phyloP scores from a whole-genome alignment of 2,797 vertebrate species.

The Acipenser oxyrinchus region DNA sequence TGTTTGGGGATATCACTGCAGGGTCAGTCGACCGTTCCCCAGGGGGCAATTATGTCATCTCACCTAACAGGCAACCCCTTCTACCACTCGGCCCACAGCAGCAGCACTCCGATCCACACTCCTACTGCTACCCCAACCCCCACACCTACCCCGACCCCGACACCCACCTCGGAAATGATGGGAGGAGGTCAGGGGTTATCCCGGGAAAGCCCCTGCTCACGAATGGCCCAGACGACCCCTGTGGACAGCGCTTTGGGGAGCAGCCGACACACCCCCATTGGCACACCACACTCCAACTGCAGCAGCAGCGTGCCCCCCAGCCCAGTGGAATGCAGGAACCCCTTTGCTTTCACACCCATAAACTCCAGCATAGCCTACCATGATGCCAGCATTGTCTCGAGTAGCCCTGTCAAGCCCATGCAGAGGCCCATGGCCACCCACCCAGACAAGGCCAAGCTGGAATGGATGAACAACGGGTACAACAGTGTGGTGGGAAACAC shows the following conservation, averaged over 20 bases:
- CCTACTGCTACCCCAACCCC: conserved; percentile 75
- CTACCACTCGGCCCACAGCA: conserved; percentile 71
- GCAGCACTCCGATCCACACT: conserved; percentile 73
- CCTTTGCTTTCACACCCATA: conserved; percentile 94
- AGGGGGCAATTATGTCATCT: conserved; percentile 55
- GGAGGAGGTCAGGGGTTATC: conserved; percentile 70
- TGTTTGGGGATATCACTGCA: conserved; percentile 72
- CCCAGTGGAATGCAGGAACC: conserved; percentile 94
- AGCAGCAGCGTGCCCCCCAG: conserved; percentile 91
- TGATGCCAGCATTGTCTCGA: conserved; percentile 81
- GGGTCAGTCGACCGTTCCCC: conserved; percentile 54
- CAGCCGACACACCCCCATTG: conserved; percentile 84
- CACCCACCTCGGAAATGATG: conserved; percentile 82
- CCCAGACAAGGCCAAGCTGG: conserved; percentile 89
- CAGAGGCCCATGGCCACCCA: conserved; percentile 96
- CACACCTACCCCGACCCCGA: conserved; percentile 80
- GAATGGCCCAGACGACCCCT: conserved; percentile 78
- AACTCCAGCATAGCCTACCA: conserved; percentile 86
- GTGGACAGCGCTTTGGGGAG: conserved; percentile 89
- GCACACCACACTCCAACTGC: conserved; percentile 92
- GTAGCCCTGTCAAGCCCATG: conserved; percentile 95
- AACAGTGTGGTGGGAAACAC: conserved; percentile 58
- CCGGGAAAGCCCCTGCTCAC: conserved; percentile 83
- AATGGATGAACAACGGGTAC: conserved; percentile 94
- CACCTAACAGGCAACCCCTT: conserved; percentile 62